Conservation (phyloP, 2,888 invertebrate genomes). For the Dryocosmus kuriphilus region DNA sequence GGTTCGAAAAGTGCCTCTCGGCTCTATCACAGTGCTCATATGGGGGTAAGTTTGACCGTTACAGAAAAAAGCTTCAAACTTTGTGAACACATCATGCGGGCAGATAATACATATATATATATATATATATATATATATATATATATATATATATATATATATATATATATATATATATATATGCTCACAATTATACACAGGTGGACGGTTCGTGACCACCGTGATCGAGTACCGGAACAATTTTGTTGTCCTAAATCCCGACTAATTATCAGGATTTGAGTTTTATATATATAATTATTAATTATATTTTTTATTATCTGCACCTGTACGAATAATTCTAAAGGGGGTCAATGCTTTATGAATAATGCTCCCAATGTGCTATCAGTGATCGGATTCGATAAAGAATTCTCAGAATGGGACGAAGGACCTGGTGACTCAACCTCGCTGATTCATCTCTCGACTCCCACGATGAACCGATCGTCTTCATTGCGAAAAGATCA, state of each 20-base stretch:
- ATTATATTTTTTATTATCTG: too few relatives aligned
- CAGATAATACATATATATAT: conserved; percentile 18
- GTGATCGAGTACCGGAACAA: conserved; percentile 64
- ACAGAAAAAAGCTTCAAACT: conserved; percentile 59
- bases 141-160: too few relatives aligned
- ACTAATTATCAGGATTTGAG: conserved; percentile 61
- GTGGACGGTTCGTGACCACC: conserved; percentile 67
- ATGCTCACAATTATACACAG: conserved; percentile 61
- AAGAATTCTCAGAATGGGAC: not conserved
- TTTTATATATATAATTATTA: not conserved
- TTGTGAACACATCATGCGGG: conserved; percentile 54
- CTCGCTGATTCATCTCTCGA: conserved; percentile 5
- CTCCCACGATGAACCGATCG: not conserved
- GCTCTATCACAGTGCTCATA: conserved; percentile 63
- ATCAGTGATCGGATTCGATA: not conserved
- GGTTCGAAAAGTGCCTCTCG: conserved; percentile 52
- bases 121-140: too few relatives aligned
- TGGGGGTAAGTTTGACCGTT: conserved; percentile 74
- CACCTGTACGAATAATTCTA: too few relatives aligned
- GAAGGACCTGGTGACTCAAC: not conserved
- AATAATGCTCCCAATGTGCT: not conserved
- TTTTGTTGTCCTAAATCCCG: conserved; percentile 59
- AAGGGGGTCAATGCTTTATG: not conserved
- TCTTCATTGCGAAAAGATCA: conserved; percentile 15
- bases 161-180: too few relatives aligned